Evolutionary conservation across 2,113 vertebrate species (phyloP).

Genomic region (Seriola dumerili): DNA sequence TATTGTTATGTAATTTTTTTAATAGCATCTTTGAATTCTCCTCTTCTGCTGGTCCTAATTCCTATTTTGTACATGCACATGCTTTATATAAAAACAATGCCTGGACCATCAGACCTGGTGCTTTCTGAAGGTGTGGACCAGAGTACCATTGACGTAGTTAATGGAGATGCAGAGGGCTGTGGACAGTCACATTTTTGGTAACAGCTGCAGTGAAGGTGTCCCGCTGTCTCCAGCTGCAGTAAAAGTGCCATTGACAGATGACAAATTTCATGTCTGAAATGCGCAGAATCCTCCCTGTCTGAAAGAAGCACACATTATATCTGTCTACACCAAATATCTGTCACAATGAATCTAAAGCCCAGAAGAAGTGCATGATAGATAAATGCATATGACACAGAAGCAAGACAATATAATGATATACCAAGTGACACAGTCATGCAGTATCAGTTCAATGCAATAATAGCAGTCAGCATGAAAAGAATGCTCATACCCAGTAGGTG

Average conservation of each 20-base stretch:
- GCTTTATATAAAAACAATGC: background rate
- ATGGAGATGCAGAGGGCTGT: slow-evolving; percentile 73
- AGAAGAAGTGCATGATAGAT: too few species aligned
- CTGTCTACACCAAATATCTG: background rate
- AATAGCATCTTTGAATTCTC: too few species aligned
- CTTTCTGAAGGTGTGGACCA: slow-evolving; percentile 75
- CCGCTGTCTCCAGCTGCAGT: background rate
- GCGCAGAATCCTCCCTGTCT: background rate
- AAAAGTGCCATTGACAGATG: slow-evolving; percentile 2
- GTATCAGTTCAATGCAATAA: background rate
- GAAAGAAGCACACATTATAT: background rate
- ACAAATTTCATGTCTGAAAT: slow-evolving; percentile 43
- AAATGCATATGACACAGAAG: background rate
- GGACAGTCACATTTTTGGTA: slow-evolving; percentile 64
- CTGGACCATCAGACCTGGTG: slow-evolving; percentile 42
- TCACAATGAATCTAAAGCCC: background rate
- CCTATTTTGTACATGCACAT: too few species aligned
- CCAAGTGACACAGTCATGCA: too few species aligned
- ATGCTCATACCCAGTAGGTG: background rate
- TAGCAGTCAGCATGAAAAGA: background rate
- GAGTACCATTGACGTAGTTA: slow-evolving; percentile 77
- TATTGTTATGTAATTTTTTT: too few species aligned
- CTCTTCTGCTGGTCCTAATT: too few species aligned
- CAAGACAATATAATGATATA: background rate
- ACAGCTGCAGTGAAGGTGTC: slow-evolving; percentile 51